Evolutionary conservation across 2,797 vertebrate species (phyloP), one percentile per base, ranked within the genome.

Genomic region (Pempheris klunzingeri): DNA sequence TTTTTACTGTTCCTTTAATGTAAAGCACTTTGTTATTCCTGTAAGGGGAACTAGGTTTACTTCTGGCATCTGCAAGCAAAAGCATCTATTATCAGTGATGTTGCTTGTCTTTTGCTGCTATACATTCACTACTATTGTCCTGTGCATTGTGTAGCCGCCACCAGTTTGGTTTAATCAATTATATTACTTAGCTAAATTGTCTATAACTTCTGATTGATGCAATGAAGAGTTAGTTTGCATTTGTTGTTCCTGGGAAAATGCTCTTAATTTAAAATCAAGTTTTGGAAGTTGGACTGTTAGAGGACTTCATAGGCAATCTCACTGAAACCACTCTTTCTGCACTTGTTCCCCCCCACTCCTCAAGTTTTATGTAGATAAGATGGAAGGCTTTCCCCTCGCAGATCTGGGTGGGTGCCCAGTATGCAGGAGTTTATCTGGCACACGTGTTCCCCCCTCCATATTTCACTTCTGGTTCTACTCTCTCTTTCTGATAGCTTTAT

Each of bases 401-500:
- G 74, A 77, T 71, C 83, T 93, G 91, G 92, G 82, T 5, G 61
- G 14, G 63, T 90, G 92, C 90, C 92, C 90, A 91, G 85, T 90
- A 86, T 89, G 87, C 91, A 90, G 86, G 85, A 92, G 88, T 93
- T 88, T 90, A 90, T 94, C 92, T 92, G 91, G 90, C 92, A 88
- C 81, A 76, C 85, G 50, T 80, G 88, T 90, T 90, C 87, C 91
- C 91, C 87, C 91, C 86, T 90, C 92, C 77, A 91, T 94, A 94
- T 95, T 93, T 95, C 91, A 93, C 89, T 90, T 90, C 78, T 89
- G 87, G 84, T 91, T 93, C 89, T 88, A 85, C 89, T 90, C 90
- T 92, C 86, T 93, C 85, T 87, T 88, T 92, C 90, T 95, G 92
- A 95, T 94, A 92, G 92, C 90, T 93, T 93, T 93, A 93, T 94